Evolutionary conservation across 2,888 invertebrate genomes (phyloP).

Genomic region (Holacanthella duospinosa): DNA sequence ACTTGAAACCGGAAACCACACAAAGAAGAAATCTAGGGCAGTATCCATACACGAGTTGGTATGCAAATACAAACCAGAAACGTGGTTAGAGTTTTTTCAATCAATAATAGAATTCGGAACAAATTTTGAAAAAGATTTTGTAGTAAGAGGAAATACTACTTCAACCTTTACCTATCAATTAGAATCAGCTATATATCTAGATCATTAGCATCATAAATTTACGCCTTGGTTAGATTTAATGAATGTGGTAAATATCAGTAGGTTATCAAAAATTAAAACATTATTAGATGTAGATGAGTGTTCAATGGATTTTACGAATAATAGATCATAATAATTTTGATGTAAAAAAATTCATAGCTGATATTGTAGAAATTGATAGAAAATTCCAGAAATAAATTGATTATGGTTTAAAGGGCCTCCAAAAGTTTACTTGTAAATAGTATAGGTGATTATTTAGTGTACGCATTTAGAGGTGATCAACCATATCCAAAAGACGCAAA

Average conservation of each 20-base stretch:
- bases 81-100: neutral
- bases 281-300: neutral
- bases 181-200: neutral
- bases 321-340: too few species aligned
- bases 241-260: neutral
- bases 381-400: neutral
- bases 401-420: neutral
- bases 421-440: neutral
- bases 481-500: neutral
- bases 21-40: neutral
- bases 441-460: neutral
- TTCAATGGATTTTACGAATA: too few species aligned
- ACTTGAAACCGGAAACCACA: neutral
- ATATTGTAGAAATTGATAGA: neutral
- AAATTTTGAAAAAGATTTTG: neutral
- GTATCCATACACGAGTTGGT: neutral
- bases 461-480: conserved; percentile 4
- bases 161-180: neutral
- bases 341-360: neutral
- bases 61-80: neutral
- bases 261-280: neutral
- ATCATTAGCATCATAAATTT: neutral
- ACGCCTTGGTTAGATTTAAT: neutral
- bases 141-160: neutral
- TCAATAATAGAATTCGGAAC: neutral